Base-by-base conservation (phyloP, 2,797 vertebrate genomes). In the Paratrypauchen microcephalus region DNA sequence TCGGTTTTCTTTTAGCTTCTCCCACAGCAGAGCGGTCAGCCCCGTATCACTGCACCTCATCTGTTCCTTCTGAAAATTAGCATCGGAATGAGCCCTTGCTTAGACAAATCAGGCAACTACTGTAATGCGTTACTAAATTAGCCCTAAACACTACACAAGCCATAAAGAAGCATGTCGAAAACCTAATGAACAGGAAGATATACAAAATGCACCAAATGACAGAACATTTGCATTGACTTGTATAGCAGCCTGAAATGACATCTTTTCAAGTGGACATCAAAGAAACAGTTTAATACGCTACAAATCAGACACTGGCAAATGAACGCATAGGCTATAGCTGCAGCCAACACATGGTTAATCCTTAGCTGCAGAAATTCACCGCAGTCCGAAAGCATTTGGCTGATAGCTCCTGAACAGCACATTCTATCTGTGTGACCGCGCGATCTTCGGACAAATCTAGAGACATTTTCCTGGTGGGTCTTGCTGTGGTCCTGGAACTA, bases 361-460 rank as follows among this genome's bases (percentile, higher is more conserved):
- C 83, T 89, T 91, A 93, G 90, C 93, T 92, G 94, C 94, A 94
- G 92, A 93, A 94, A 92, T 93, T 92, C 93, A 95, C 92, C 95
- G 94, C 94, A 96, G 75, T 93, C 92, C 88, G 92, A 91, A 94
- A 92, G 88, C 91, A 83, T 93, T 88, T 91, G 91, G 89, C 92
- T 84, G 88, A 91, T 90, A 95, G 92, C 94, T 92, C 91, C 83
- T 90, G 90, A 93, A 93, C 74, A 91, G 92, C 92, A 93, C 89
- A 89, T 91, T 92, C 76, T 88, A 91, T 89, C 82, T 83, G 83
- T 89, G 83, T 85, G 77, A 76, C 68, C 77, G 78, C 88, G 77
- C 88, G 90, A 88, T 88, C 81, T 69, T 76, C 78, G 78, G 74
- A 90, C 84, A 82, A 89, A 89, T 82, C 73, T 75, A 81, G 83